Conservation (phyloP, 2,797 vertebrate species). For the Australoheros facetus region DNA sequence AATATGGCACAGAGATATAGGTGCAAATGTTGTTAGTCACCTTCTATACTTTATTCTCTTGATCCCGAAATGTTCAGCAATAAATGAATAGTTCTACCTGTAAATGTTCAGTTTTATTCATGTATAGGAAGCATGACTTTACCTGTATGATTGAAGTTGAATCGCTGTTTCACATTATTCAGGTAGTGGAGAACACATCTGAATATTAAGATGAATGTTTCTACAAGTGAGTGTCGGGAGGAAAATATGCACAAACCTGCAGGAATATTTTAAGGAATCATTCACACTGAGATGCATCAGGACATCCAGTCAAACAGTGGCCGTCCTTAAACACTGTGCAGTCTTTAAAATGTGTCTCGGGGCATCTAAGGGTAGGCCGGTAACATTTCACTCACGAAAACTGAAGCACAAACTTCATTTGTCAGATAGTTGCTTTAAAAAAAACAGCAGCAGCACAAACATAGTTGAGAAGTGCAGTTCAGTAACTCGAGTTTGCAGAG, state of each 20-base stretch:
- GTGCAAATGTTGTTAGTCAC: not conserved
- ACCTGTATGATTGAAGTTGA: not conserved
- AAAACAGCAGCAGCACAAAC: not conserved
- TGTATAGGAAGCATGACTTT: not conserved
- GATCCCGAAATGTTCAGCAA: not conserved
- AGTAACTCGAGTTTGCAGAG: too few species aligned
- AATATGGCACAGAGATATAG: not conserved
- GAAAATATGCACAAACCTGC: not conserved
- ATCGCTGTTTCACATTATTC: not conserved
- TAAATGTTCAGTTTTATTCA: constrained; percentile 3
- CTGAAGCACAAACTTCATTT: not conserved
- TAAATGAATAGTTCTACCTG: not conserved
- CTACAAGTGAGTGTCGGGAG: not conserved
- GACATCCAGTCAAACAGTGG: not conserved
- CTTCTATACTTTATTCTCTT: not conserved
- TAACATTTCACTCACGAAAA: not conserved
- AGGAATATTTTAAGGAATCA: not conserved
- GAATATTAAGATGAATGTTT: not conserved
- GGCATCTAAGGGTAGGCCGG: not conserved
- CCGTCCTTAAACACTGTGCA: too few species aligned
- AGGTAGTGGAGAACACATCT: not conserved
- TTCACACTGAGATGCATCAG: not conserved
- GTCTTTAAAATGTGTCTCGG: not conserved
- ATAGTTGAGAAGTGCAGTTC: too few species aligned
- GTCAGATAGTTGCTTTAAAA: not conserved